These are phyloP conservation scores for Ammodytes marinus DNA, from an alignment of 2,113 vertebrate genomes.

Conservation along the genomic window DNA sequence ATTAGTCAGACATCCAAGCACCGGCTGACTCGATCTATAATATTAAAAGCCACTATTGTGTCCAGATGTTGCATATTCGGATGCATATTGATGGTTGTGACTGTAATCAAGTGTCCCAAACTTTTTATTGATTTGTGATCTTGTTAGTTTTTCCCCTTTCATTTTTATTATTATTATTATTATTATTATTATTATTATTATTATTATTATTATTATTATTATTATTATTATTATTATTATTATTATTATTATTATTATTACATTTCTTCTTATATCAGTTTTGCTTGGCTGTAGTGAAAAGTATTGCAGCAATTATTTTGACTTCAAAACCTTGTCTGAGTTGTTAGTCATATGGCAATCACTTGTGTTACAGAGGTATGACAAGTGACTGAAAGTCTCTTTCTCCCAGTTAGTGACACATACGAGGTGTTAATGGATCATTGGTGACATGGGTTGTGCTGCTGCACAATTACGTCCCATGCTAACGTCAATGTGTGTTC, in stretches of 20 bases:
- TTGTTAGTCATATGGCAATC: not conserved
- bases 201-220: no score
- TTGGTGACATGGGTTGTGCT: conserved; percentile 12
- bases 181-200: no score
- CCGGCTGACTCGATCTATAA: not conserved
- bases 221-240: no score
- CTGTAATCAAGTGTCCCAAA: not conserved
- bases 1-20: not conserved
- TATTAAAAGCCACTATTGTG: not conserved
- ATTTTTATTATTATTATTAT: no score
- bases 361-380: not conserved
- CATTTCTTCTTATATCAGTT: no score
- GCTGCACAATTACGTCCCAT: not conserved
- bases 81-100: not conserved
- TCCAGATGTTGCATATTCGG: not conserved
- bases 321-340: not conserved
- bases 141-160: not conserved
- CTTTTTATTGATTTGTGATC: not conserved
- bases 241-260: no score
- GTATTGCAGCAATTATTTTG: not conserved
- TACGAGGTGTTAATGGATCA: not conserved
- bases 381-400: not conserved
- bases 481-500: not conserved
- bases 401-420: conserved; percentile 19
- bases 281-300: no score